phyloP scores from a whole-genome alignment of 2,888 invertebrate species.

The Steinernema hermaphroditum region DNA sequence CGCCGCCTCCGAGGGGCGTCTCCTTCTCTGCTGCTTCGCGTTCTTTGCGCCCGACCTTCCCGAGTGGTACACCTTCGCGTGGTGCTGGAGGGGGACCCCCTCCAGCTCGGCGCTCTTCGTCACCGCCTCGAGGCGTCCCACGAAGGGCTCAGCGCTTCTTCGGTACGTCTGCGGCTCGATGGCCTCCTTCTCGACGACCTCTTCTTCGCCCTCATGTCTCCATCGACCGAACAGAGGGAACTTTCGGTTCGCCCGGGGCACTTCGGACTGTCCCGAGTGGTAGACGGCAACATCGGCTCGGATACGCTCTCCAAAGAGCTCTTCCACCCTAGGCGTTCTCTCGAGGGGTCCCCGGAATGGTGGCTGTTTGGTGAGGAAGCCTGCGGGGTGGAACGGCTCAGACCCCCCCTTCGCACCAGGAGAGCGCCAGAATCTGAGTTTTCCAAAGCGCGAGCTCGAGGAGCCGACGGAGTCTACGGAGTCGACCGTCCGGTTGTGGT shows the following conservation, averaged over 20 bases:
- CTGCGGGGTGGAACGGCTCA: not conserved
- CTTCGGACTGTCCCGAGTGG: slow-evolving; percentile 13
- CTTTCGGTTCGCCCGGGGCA: slow-evolving; percentile 20
- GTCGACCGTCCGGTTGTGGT: not conserved
- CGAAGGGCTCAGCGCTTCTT: slow-evolving; percentile 29
- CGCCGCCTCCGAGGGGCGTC: not conserved
- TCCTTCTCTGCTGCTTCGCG: not conserved
- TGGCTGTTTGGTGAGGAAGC: not conserved
- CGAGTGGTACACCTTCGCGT: slow-evolving; percentile 20
- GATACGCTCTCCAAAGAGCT: not conserved
- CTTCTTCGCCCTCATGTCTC: not conserved
- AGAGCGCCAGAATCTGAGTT: not conserved
- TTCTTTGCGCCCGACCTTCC: not conserved
- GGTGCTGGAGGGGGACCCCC: not conserved
- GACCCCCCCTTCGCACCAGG: not conserved
- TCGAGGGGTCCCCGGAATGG: not conserved
- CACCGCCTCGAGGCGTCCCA: slow-evolving; percentile 41
- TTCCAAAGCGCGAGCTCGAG: not conserved
- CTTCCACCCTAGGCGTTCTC: not conserved
- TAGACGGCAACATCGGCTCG: slow-evolving; percentile 2
- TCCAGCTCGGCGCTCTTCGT: slow-evolving; percentile 36
- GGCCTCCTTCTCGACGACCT: slow-evolving; percentile 33
- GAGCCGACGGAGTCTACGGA: slow-evolving; percentile 8
- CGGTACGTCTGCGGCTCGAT: slow-evolving; percentile 34
- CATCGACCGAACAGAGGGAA: slow-evolving; percentile 8